These are phyloP conservation scores for Calidris pygmaea DNA, from an alignment of 2,113 vertebrate genomes.

Conservation along the genomic window DNA sequence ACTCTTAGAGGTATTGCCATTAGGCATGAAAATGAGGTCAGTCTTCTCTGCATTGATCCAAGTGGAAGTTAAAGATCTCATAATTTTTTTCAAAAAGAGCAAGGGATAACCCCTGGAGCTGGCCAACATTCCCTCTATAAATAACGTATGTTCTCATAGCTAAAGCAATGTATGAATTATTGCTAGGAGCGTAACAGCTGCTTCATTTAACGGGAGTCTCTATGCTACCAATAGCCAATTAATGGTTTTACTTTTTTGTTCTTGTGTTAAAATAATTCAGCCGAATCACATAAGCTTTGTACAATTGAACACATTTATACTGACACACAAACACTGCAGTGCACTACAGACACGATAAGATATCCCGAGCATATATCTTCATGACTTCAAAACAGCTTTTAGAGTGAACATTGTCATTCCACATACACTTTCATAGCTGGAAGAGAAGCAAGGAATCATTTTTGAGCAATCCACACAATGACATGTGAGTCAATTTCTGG, in stretches of 20 bases:
- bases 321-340: background rate
- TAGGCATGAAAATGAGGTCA: constrained; percentile 18
- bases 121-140: constrained; percentile 61
- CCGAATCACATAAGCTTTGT: background rate
- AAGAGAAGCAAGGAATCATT: background rate
- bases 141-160: constrained; percentile 44
- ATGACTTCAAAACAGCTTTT: constrained; percentile 19
- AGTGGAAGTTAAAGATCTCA: constrained; percentile 18
- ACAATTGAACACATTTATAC: background rate
- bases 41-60: constrained; percentile 4
- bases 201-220: constrained; percentile 1
- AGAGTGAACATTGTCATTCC: background rate
- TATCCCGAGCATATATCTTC: background rate
- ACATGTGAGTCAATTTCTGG: background rate
- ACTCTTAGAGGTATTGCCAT: background rate
- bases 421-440: background rate
- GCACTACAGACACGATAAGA: background rate
- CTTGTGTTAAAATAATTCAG: constrained; percentile 4
- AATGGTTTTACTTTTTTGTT: background rate
- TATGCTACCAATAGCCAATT: background rate
- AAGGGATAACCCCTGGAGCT: constrained; percentile 43
- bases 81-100: constrained; percentile 50
- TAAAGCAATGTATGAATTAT: constrained; percentile 1
- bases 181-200: constrained; percentile 26
- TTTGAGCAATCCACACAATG: background rate